These are phyloP conservation scores for Lagocephalus sceleratus DNA, from an alignment of 2,797 vertebrate genomes.

Conservation along the genomic window DNA sequence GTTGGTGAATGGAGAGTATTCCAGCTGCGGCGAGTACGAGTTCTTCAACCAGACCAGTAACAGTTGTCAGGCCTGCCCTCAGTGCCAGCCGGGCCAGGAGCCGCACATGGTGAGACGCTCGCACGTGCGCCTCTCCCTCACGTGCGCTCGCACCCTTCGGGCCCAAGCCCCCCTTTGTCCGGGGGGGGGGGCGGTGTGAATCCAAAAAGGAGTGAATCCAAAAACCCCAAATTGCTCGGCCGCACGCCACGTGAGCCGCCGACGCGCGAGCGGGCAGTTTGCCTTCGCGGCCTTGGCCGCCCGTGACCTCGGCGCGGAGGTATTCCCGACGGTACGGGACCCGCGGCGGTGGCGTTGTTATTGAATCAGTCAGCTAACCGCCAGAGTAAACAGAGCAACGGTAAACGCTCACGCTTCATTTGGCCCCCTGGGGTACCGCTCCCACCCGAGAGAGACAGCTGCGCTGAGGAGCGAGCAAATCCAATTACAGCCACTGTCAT, in stretches of 20 bases:
- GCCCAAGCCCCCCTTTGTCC: too few species aligned
- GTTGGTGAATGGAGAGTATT: constrained; percentile 84
- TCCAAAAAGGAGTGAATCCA: too few species aligned
- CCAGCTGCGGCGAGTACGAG: constrained; percentile 92
- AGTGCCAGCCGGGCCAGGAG: constrained; percentile 91
- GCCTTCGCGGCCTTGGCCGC: constrained; percentile 46
- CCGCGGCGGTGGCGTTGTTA: constrained; percentile 54
- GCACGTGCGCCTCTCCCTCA: constrained; percentile 2
- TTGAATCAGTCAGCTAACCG: constrained; percentile 50
- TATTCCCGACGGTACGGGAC: constrained; percentile 43
- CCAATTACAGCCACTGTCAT: constrained; percentile 22
- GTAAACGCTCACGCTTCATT: constrained; percentile 42
- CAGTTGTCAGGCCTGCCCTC: constrained; percentile 90
- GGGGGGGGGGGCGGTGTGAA: too few species aligned
- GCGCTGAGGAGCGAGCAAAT: constrained; percentile 28
- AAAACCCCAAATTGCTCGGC: too few species aligned
- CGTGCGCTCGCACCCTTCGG: background rate
- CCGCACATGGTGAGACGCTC: constrained; percentile 87
- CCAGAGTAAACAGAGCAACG: constrained; percentile 52
- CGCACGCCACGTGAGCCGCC: too few species aligned
- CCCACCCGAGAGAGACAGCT: constrained; percentile 31
- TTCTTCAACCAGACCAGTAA: constrained; percentile 95
- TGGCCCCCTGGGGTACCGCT: constrained; percentile 44
- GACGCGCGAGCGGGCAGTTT: constrained; percentile 24
- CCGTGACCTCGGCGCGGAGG: constrained; percentile 47